phyloP scores from a whole-genome alignment of 2,797 vertebrate genomes.

The Characodon lateralis region DNA sequence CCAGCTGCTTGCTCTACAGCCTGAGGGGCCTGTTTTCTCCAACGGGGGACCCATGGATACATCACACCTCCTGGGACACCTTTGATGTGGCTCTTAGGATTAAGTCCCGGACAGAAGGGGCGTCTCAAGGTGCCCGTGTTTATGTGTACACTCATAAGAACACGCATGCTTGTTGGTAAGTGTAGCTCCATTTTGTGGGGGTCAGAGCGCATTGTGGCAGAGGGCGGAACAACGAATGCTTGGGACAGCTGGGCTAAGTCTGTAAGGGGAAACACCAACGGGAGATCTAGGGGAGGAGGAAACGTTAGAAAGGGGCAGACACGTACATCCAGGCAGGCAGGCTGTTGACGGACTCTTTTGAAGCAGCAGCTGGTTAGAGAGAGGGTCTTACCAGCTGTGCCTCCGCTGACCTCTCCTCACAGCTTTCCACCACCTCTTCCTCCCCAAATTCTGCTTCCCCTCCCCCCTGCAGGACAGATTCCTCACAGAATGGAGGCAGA shows the following conservation, averaged over 20 bases:
- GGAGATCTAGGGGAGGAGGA: conserved; percentile 5
- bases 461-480: conserved; percentile 46
- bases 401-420: conserved; percentile 72
- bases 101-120: conserved; percentile 10
- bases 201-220: conserved; percentile 52
- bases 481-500: conserved; percentile 44
- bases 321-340: conserved; percentile 27
- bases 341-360: conserved; percentile 75
- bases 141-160: conserved; percentile 18
- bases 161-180: conserved; percentile 43
- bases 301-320: conserved; percentile 25
- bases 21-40: conserved; percentile 39
- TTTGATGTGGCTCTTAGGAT: conserved; percentile 48
- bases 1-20: conserved; percentile 57
- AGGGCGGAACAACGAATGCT: conserved; percentile 60
- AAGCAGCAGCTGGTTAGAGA: conserved; percentile 83
- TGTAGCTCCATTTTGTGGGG: conserved; percentile 38
- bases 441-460: conserved; percentile 39
- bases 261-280: conserved; percentile 48
- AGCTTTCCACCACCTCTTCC: conserved; percentile 56
- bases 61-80: conserved; percentile 32
- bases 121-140: conserved; percentile 7
- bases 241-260: conserved; percentile 83
- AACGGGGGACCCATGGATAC: conserved; percentile 11
- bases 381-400: conserved; percentile 83